phyloP scores from a whole-genome alignment of 2,888 invertebrate species.

The Elgonia sp. region DNA sequence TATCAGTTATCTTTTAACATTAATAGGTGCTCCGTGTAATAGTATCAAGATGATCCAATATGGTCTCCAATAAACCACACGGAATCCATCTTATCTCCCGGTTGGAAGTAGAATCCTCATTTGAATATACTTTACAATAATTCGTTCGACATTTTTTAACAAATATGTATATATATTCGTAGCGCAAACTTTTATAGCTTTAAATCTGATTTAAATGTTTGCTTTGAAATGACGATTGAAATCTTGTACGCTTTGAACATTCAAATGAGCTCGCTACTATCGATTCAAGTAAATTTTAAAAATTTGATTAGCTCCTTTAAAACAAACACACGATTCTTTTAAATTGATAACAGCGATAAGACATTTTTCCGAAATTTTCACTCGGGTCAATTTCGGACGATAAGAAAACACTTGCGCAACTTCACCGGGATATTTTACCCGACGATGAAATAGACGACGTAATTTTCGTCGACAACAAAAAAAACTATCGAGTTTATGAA shows the following conservation, averaged over 20 bases:
- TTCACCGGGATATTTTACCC: constrained; percentile 24
- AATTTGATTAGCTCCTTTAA: constrained; percentile 52
- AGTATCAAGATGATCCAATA: constrained; percentile 74
- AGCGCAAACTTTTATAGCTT: constrained; percentile 26
- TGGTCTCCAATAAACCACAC: constrained; percentile 68
- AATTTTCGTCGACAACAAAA: constrained; percentile 23
- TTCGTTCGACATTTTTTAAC: constrained; percentile 45
- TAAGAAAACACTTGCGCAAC: constrained; percentile 49
- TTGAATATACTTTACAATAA: constrained; percentile 66
- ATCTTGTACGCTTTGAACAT: constrained; percentile 48
- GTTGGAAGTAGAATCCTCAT: constrained; percentile 47
- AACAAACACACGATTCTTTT: constrained; percentile 45
- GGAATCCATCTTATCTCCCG: constrained; percentile 65
- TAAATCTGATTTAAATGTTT: constrained; percentile 63
- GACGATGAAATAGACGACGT: constrained; percentile 39
- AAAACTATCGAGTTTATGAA: constrained; percentile 44
- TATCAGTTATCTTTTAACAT: constrained; percentile 75
- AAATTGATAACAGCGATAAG: constrained; percentile 15
- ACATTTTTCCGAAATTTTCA: constrained; percentile 31
- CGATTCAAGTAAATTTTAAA: constrained; percentile 43
- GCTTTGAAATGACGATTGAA: constrained; percentile 56
- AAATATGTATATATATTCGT: constrained; percentile 40
- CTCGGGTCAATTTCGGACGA: constrained; percentile 35
- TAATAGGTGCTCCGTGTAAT: constrained; percentile 72
- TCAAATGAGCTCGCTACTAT: constrained; percentile 41